Base-by-base conservation (phyloP, 2,797 vertebrate genomes). In the Hozukius guyotensis region DNA sequence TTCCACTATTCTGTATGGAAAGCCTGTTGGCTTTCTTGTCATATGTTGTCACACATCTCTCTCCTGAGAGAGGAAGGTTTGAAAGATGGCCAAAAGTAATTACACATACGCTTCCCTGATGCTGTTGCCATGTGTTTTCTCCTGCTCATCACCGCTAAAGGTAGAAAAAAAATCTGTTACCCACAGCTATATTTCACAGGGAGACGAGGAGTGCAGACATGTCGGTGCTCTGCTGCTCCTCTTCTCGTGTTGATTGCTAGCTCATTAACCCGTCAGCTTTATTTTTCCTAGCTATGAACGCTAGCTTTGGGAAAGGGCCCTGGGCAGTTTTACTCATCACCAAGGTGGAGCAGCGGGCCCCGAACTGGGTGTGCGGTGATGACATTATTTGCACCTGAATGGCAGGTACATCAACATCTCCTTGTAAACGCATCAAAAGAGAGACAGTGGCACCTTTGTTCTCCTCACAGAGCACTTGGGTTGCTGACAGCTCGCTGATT, bases 21-120 rank as follows among this genome's bases (percentile, higher is more conserved):
- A 95, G 95, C 92, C 93, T 96, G 95, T 96, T 96, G 95, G 95
- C 95, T 96, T 96, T 95, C 95, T 96, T 96, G 95, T 96, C 95
- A 96, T 92, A 95, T 95, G 94, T 96, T 95, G 96, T 96, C 96
- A 96, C 94, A 95, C 94, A 95, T 96, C 95, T 95, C 93, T 96
- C 93, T 95, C 93, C 90, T 75, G 92, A 93, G 95, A 95, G 92
- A 93, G 94, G 91, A 90, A 83, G 90, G 93, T 95, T 95, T 96
- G 95, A 96, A 95, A 95, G 95, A 96, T 95, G 95, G 95, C 95
- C 96, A 96, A 94, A 94, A 95, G 95, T 96, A 96, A 96, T 96
- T 96, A 96, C 93, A 94, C 92, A 92, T 90, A 93, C 89, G 88
- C 90, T 90, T 95, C 90, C 93, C 94, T 89, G 93, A 93, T 85